These are phyloP conservation scores for Hydrochoerus hydrochaeris DNA, from an alignment of 2,113 vertebrate genomes.

Conservation along the genomic window DNA sequence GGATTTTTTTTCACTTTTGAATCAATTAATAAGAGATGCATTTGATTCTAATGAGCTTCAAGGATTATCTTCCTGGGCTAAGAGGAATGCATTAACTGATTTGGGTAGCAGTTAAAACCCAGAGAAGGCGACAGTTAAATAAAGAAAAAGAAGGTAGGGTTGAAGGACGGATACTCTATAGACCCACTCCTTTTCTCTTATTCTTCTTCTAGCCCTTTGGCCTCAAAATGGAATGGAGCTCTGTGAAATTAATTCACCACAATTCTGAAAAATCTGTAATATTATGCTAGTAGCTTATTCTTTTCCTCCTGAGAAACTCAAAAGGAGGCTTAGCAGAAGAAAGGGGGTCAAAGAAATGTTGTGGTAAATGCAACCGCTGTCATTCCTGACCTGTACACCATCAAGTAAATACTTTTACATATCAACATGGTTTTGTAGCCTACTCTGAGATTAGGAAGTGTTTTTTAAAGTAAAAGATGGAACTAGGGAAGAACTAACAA, in stretches of 20 bases:
- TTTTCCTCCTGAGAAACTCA: neutral
- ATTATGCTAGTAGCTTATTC: neutral
- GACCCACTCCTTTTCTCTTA: neutral
- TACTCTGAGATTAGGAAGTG: neutral
- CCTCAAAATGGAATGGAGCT: neutral
- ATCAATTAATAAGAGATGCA: slow-evolving; percentile 56
- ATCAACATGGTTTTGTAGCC: neutral
- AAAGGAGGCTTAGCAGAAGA: neutral
- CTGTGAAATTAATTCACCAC: neutral
- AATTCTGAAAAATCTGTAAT: neutral
- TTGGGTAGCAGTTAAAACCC: neutral
- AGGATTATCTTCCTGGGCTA: neutral
- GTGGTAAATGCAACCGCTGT: neutral
- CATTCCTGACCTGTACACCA: neutral
- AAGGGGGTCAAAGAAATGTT: neutral
- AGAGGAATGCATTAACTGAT: neutral
- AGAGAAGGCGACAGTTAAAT: neutral
- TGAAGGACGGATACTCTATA: neutral
- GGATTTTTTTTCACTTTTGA: neutral
- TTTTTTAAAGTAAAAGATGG: neutral
- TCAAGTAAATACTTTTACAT: neutral
- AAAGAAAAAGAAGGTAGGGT: neutral
- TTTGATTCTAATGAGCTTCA: slow-evolving; percentile 50
- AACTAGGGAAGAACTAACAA: neutral
- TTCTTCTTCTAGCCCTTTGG: neutral